These are phyloP conservation scores for Calephelis nemesis DNA, from an alignment of 1,140 invertebrate species.

Conservation along the genomic window DNA sequence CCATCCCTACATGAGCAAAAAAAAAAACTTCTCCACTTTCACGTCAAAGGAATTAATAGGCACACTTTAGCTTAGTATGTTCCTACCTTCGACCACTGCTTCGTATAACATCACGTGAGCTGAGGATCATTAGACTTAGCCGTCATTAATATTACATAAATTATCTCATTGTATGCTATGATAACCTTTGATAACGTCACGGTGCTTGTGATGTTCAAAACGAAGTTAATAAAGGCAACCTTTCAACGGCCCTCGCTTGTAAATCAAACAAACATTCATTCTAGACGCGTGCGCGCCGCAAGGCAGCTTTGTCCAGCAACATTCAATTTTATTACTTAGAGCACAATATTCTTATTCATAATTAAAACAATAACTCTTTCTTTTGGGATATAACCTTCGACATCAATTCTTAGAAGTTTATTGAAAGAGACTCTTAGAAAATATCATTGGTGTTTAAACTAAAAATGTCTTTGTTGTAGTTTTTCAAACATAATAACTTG, in stretches of 20 bases:
- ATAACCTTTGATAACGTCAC: slow-evolving; percentile 57
- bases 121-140: no score
- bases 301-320: neutral
- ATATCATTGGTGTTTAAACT: no score
- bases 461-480: no score
- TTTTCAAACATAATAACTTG: no score
- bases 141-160: no score
- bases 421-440: neutral
- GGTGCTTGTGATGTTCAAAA: slow-evolving; percentile 37
- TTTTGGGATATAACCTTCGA: slow-evolving; percentile 42
- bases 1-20: no score
- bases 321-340: slow-evolving; percentile 1
- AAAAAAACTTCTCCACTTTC: no score
- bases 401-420: slow-evolving; percentile 35
- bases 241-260: slow-evolving; percentile 42
- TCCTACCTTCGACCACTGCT: no score
- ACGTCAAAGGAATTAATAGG: no score
- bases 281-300: slow-evolving; percentile 53
- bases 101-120: no score
- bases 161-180: slow-evolving; percentile 16
- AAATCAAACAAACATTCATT: slow-evolving; percentile 62
- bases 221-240: slow-evolving; percentile 57
- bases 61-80: no score
- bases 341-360: slow-evolving; percentile 16
- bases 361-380: slow-evolving; percentile 50